Evolutionary conservation across 1,140 invertebrate species (phyloP).

Genomic region (Druon quercuslanigerum): DNA sequence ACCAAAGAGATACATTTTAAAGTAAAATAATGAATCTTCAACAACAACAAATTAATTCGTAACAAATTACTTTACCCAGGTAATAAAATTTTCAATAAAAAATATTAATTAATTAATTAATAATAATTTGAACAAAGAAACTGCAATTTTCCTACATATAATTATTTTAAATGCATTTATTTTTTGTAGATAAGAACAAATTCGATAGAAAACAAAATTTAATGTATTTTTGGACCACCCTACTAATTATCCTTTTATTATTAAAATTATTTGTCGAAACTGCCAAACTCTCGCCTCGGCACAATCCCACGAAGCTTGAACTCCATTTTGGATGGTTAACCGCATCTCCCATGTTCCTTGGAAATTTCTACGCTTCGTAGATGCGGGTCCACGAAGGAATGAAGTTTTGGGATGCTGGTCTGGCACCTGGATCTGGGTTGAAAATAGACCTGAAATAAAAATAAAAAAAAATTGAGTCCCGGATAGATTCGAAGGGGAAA

Average conservation of each 20-base stretch:
- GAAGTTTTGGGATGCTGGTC: conserved; percentile 2
- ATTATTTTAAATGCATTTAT: too few species aligned
- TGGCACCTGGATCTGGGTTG: conserved; percentile 13
- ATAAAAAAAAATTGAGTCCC: neutral
- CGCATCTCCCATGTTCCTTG: conserved; percentile 6
- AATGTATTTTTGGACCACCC: too few species aligned
- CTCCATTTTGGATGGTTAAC: conserved; percentile 20
- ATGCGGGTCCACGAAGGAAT: conserved; percentile 13
- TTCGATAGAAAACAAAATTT: too few species aligned
- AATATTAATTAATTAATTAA: too few species aligned
- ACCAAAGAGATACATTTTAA: too few species aligned
- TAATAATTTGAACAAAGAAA: too few species aligned
- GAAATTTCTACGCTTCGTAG: conserved; percentile 15
- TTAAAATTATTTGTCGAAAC: conserved; percentile 1
- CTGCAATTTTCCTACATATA: too few species aligned
- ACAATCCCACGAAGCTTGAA: conserved; percentile 4
- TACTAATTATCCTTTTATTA: neutral
- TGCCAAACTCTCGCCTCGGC: neutral
- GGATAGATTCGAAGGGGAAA: neutral
- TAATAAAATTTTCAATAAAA: too few species aligned
- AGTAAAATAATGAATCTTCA: too few species aligned
- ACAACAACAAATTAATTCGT: too few species aligned
- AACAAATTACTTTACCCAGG: too few species aligned
- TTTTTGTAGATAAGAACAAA: too few species aligned
- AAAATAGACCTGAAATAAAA: neutral